Evolutionary conservation across 2,888 invertebrate species (phyloP), one percentile per base, ranked within the genome.

Genomic region (Oligia strigilis): DNA sequence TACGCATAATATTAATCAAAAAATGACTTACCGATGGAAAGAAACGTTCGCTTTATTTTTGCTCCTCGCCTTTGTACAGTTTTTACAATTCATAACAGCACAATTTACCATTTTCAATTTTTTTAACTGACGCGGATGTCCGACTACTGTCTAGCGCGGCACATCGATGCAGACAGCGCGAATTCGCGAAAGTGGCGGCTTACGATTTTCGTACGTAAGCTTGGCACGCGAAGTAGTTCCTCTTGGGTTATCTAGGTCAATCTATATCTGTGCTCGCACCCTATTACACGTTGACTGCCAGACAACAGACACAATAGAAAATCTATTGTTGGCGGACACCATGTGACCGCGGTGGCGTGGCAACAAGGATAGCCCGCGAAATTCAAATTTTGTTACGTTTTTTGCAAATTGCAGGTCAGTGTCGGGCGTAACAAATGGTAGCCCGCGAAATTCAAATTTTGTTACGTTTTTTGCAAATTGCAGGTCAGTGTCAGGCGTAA

Each of bases 1-100:
- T 43, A 75, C 55, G 52, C 66, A 52, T 65, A 65, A 74, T n/a
- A 66, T 29, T 58, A 58, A 67, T 58, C 55, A 52, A 11, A 69
- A 58, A 60, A 46, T 75, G 46, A 75, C 58, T 46, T 69, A 58
- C 36, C 69, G 75, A 58, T 69, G 69, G 69, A 75, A 75, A 11
- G 75, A 75, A 69, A 69, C 58, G 36, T 75, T 75, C 4, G 0
- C 69, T 69, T 60, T 23, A 58, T 75, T 58, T 23, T 55, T 43
- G 60, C 43, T 23, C 29, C 17, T 36, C 23, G 19, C 19, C 46
- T 69, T 75, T 46, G 75, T 46, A 46, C 75, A 23, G 70, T 75
- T 75, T 75, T 43, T 75, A 75, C 74, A 75, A 55, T 75, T 66
- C 66, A n/a, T n/a, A 4, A 90, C 90, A 91, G 91, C 91, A 87